Percentiles rank a stretch among this genome's conserved stretches.
Evolutionary conservation across 2,797 vertebrate genomes (phyloP).

Genomic region (Gymnothorax reevesii): DNA sequence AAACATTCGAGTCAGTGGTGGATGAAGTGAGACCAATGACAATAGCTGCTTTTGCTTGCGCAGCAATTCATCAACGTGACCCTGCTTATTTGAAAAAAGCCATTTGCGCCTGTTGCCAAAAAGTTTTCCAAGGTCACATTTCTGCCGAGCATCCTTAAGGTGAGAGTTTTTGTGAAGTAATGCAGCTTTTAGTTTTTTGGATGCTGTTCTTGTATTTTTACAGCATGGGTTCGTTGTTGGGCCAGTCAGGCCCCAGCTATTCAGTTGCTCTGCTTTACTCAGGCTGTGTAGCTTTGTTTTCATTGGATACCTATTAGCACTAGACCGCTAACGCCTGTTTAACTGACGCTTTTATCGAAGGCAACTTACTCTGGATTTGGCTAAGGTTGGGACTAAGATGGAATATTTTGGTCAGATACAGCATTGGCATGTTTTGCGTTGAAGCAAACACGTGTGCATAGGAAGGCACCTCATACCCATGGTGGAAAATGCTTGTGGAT

Average conservation of each 20-base stretch:
- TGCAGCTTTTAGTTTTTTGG: not conserved
- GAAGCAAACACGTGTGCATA: too few relatives aligned
- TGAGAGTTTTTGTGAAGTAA: not conserved
- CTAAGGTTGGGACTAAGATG: too few relatives aligned
- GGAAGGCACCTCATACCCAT: too few relatives aligned
- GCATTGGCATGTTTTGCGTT: too few relatives aligned
- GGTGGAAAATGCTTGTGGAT: too few relatives aligned
- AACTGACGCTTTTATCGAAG: too few relatives aligned
- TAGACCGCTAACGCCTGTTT: too few relatives aligned
- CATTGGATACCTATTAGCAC: not conserved
- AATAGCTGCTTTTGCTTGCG: not conserved
- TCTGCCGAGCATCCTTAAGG: constrained; percentile 1
- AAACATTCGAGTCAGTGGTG: not conserved
- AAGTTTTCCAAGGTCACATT: not conserved
- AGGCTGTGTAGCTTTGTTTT: not conserved
- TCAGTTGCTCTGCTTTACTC: not conserved
- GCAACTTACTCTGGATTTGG: too few relatives aligned
- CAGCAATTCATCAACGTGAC: not conserved
- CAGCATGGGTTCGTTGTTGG: not conserved
- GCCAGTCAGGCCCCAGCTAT: not conserved
- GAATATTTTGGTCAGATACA: too few relatives aligned
- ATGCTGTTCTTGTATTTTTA: not conserved
- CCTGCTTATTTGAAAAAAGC: not conserved
- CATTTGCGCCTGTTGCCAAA: not conserved
- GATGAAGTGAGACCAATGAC: constrained; percentile 1